Evolutionary conservation across 2,888 invertebrate species (phyloP).

Genomic region (Clunio marinus): DNA sequence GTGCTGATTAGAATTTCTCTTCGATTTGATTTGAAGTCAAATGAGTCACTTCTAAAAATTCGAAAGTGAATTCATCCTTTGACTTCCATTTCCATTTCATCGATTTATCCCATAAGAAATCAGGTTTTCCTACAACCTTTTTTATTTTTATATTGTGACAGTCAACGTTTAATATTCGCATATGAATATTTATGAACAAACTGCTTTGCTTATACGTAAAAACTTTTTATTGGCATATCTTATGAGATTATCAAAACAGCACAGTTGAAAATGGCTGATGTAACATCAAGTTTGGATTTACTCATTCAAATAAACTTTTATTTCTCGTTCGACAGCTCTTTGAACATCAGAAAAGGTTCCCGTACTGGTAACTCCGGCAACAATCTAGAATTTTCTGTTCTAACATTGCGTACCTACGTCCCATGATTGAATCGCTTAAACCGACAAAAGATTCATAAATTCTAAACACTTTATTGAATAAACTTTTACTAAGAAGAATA

Average conservation of each 20-base stretch:
- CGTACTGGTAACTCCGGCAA: constrained; percentile 51
- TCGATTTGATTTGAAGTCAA: too few relatives aligned
- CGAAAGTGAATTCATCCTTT: too few relatives aligned
- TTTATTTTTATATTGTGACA: neutral
- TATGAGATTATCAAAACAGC: constrained; percentile 9
- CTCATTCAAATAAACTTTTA: too few relatives aligned
- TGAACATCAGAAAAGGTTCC: constrained; percentile 46
- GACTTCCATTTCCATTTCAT: too few relatives aligned
- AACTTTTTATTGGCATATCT: neutral
- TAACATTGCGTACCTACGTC: constrained; percentile 50
- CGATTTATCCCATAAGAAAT: too few relatives aligned
- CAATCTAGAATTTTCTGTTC: constrained; percentile 49
- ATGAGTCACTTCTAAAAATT: too few relatives aligned
- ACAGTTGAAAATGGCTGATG: constrained; percentile 32
- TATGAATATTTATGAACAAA: neutral
- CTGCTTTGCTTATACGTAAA: neutral
- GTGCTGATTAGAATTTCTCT: neutral
- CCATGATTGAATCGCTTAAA: constrained; percentile 46
- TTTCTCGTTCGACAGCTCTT: constrained; percentile 19
- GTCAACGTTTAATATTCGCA: neutral
- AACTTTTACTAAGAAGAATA: constrained; percentile 7
- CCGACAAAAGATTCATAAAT: neutral
- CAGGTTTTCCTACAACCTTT: neutral
- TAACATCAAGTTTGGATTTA: neutral
- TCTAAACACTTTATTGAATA: constrained; percentile 14